These are phyloP conservation scores for Mionectes macconnelli DNA, from an alignment of 2,113 vertebrate species.

Conservation along the genomic window DNA sequence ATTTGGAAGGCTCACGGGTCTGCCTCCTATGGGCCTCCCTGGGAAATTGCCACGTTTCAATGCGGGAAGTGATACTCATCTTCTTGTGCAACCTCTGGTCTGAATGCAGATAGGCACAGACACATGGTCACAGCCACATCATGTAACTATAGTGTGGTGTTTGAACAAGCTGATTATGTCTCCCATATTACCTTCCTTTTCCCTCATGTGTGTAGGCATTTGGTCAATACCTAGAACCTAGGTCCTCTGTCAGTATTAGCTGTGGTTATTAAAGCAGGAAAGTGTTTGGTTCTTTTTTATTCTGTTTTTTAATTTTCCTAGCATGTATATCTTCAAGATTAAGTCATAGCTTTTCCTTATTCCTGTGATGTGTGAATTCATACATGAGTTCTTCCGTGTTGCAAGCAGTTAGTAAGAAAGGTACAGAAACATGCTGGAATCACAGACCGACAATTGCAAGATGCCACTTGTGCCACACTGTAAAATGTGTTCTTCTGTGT, in stretches of 20 bases:
- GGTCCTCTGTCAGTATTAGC: background rate
- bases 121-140: background rate
- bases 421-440: background rate
- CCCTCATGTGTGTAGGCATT: background rate
- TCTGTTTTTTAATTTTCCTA: background rate
- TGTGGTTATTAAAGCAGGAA: background rate
- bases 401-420: background rate
- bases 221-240: background rate
- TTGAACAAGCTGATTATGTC: background rate
- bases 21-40: background rate
- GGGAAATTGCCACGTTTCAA: background rate
- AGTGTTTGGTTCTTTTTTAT: background rate
- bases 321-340: background rate
- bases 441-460: background rate
- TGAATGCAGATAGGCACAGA: background rate
- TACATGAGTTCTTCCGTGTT: background rate
- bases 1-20: accelerated
- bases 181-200: background rate
- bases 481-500: background rate
- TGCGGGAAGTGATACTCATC: background rate
- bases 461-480: background rate
- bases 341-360: background rate
- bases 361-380: background rate
- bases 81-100: background rate
- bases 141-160: background rate